Conservation (phyloP, 1,140 invertebrate genomes). For the Dufourea novaeangliae region DNA sequence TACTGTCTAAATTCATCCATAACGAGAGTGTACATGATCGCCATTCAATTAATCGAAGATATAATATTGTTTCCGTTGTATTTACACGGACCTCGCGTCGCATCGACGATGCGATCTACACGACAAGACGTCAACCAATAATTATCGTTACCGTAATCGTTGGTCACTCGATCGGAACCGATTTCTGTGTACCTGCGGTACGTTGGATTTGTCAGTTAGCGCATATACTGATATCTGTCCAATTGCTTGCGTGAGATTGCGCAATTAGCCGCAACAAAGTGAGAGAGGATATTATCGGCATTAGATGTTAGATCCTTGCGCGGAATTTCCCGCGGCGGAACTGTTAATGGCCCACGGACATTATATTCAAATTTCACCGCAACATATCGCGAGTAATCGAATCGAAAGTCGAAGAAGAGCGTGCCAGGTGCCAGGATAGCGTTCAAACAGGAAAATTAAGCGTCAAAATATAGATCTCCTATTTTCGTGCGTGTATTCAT, state of each 20-base stretch:
- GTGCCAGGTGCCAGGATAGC: not conserved
- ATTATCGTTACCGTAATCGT: constrained; percentile 36
- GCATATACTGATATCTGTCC: constrained; percentile 37
- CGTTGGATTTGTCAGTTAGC: constrained; percentile 36
- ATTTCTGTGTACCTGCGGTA: constrained; percentile 29
- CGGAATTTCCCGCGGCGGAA: not conserved
- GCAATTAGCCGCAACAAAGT: constrained; percentile 59
- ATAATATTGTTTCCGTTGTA: not conserved
- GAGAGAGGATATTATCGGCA: constrained; percentile 34
- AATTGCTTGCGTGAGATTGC: constrained; percentile 64
- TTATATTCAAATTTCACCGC: no score
- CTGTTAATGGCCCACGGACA: not conserved
- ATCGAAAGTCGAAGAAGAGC: not conserved
- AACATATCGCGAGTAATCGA: no score
- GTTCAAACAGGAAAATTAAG: not conserved
- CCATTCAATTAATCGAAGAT: not conserved
- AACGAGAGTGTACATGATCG: not conserved
- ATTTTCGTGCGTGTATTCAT: not conserved
- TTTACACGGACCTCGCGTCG: not conserved
- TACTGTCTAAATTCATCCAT: not conserved
- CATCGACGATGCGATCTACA: constrained; percentile 8
- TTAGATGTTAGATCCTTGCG: constrained; percentile 4
- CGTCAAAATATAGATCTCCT: not conserved
- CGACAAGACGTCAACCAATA: not conserved
- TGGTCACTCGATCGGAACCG: constrained; percentile 32